Conservation (phyloP, 2,888 invertebrate species). For the Himalopsyche japonica region DNA sequence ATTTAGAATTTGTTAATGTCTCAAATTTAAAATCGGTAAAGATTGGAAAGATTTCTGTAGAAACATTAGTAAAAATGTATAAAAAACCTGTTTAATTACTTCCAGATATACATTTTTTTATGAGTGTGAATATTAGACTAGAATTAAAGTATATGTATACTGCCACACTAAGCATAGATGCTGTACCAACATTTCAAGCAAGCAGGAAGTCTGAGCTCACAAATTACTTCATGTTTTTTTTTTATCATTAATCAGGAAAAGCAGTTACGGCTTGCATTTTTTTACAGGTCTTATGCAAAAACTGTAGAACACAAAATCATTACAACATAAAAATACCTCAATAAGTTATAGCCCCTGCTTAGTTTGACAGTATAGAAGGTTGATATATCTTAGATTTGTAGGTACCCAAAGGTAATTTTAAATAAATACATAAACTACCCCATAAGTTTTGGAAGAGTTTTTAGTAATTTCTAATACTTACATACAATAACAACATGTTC, state of each 20-base stretch:
- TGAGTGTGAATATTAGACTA: neutral
- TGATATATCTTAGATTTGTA: neutral
- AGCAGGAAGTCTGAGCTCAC: too few species aligned
- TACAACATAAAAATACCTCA: too few species aligned
- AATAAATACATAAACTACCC: neutral
- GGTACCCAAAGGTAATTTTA: neutral
- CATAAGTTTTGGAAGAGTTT: neutral
- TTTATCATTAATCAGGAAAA: too few species aligned
- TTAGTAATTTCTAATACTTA: neutral
- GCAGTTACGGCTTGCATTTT: too few species aligned
- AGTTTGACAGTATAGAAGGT: neutral
- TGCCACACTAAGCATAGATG: too few species aligned
- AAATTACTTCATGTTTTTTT: too few species aligned
- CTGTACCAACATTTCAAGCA: too few species aligned
- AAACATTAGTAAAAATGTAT: neutral
- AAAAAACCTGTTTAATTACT: neutral
- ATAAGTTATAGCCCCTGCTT: too few species aligned
- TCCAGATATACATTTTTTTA: neutral
- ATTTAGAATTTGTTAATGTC: neutral
- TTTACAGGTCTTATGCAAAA: too few species aligned
- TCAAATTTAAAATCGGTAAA: neutral
- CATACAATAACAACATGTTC: neutral
- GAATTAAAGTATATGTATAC: neutral
- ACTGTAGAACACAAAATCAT: too few species aligned
- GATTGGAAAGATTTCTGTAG: neutral